Evolutionary conservation across 1,140 invertebrate species (phyloP), one percentile per base, ranked within the genome.

Genomic region (Drosophila leontia): DNA sequence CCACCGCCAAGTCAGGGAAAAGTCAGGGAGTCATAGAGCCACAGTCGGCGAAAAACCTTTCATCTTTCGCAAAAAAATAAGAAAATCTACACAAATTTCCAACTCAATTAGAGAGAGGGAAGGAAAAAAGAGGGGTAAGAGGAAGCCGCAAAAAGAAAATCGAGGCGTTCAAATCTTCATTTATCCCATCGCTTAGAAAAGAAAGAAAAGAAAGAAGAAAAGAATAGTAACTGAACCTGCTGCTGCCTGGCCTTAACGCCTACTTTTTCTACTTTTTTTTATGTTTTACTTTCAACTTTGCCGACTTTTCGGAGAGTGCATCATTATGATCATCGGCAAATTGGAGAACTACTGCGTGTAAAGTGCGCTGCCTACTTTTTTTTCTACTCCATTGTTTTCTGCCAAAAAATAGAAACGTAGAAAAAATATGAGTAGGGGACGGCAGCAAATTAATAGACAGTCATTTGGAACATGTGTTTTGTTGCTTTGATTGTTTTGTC

Each of bases 301-400:
- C 88, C 88, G 88, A 63, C 72, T 60, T 8, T 15, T 29, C 62
- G 79, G 81, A 90, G 78, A 90, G 86, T 90, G 80, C 87, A 91
- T 91, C 87, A 91, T 91, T 88, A 91, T 91, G 83, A 91, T 84
- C 87, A 91, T 84, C 87, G 88, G 83, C 87, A 91, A 56, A 91
- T 91, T 91, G 87, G 87, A 56, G 87, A 56, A 91, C 87, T 91
- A 91, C 87, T 91, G 83, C 88, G 82, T 91, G 77, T 78, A 85
- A 72, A 87, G 80, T 80, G 79, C 77, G 80, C 87, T 91, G 86
- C 80, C 80, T 86, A 81, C 79, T 77, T 72, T 72, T 80, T 78
- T 55, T 32, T 29, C 35, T 3, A 39, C 35, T 50, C 48, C 23
- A 51, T 57, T 76, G 65, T 74, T 45, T 62, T 39, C 17, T 42